These are phyloP conservation scores for Acropternis orthonyx DNA, from an alignment of 2,797 vertebrate species.

Conservation along the genomic window DNA sequence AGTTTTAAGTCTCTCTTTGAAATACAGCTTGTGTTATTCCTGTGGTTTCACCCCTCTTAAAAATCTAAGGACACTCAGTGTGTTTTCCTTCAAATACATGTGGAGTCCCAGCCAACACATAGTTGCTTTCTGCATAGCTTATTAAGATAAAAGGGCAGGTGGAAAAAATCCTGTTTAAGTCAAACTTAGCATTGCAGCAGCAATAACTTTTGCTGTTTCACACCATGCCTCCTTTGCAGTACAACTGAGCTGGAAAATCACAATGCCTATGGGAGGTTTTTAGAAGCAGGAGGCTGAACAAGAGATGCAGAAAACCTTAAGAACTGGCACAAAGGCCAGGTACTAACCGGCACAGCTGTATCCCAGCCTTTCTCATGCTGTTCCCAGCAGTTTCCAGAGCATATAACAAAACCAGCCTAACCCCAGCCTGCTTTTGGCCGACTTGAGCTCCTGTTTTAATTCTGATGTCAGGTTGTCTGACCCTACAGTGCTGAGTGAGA, in stretches of 20 bases:
- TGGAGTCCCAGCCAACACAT: not conserved
- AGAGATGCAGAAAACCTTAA: not conserved
- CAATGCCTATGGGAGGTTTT: not conserved
- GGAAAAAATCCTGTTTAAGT: not conserved
- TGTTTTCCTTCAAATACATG: not conserved
- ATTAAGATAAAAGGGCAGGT: not conserved
- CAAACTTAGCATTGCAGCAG: not conserved
- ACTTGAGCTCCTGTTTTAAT: not conserved
- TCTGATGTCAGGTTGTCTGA: not conserved
- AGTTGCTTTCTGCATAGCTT: not conserved
- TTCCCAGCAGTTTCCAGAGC: slow-evolving; percentile 1
- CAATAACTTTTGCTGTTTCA: not conserved
- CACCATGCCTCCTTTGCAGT: not conserved
- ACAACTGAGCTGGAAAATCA: not conserved
- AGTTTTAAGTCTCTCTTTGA: not conserved
- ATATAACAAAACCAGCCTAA: accelerated
- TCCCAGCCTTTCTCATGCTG: not conserved
- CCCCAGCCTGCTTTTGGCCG: not conserved
- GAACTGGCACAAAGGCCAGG: not conserved
- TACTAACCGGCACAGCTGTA: not conserved
- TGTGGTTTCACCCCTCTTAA: not conserved
- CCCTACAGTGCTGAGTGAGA: not conserved
- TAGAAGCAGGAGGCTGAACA: not conserved
- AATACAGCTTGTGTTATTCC: not conserved
- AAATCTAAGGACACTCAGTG: not conserved